These are phyloP conservation scores for Porites rus DNA, from an alignment of 92 coral and sea anemone genomes.

Conservation along the genomic window DNA sequence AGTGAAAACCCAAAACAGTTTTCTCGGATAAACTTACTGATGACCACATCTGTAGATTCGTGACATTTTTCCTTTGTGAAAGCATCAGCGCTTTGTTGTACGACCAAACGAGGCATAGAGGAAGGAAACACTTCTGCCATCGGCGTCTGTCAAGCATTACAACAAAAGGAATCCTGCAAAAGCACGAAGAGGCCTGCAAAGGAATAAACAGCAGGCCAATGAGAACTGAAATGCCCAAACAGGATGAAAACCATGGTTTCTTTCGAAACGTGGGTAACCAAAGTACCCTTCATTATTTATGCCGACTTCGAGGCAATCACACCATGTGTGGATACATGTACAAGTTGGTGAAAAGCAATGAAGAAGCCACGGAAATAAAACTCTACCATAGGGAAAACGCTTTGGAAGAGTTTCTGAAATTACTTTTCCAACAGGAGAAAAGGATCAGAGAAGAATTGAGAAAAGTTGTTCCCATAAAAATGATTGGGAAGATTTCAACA, in stretches of 20 bases:
- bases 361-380: neutral
- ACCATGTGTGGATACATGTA: neutral
- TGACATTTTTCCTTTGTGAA: neutral
- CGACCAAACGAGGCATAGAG: neutral
- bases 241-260: neutral
- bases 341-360: neutral
- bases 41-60: neutral
- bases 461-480: neutral
- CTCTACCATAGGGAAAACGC: neutral
- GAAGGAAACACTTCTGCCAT: neutral
- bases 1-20: neutral
- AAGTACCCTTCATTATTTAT: neutral
- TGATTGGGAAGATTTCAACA: neutral
- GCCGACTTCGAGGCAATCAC: conserved; percentile 3
- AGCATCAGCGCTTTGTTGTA: neutral
- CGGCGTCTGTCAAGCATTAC: too few species aligned
- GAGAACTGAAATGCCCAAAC: too few species aligned
- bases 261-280: neutral
- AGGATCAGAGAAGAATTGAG: neutral
- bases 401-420: neutral
- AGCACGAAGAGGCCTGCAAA: too few species aligned
- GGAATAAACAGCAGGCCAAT: too few species aligned
- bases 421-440: neutral
- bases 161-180: too few species aligned
- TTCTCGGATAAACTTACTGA: neutral